phyloP scores from a whole-genome alignment of 1,140 invertebrate genomes.

The Drosophila yakuba region DNA sequence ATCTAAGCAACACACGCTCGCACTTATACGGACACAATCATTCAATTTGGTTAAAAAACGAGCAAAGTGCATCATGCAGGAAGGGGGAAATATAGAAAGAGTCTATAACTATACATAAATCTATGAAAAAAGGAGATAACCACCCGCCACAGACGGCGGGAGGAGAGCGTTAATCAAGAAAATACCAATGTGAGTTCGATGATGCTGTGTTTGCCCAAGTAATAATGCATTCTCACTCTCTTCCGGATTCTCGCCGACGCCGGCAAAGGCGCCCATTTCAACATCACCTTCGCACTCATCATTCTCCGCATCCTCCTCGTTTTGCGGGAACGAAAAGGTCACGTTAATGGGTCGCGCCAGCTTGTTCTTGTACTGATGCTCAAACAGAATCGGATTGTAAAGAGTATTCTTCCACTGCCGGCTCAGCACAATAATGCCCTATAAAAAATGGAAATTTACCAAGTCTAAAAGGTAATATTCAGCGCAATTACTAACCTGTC shows the following conservation, averaged over 20 bases:
- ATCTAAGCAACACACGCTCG: conserved; percentile 21
- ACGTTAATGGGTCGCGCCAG: conserved; percentile 93
- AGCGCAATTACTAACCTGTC: conserved; percentile 87
- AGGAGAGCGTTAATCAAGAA: conserved; percentile 83
- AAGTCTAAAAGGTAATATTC: background rate
- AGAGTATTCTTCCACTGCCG: conserved; percentile 98
- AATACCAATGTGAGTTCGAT: conserved; percentile 85
- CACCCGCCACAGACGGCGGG: conserved; percentile 40
- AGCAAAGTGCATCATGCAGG: conserved; percentile 44
- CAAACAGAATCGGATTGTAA: conserved; percentile 95
- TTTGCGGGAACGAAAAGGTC: conserved; percentile 93
- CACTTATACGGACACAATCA: conserved; percentile 9
- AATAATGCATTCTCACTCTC: conserved; percentile 85
- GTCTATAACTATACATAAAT: conserved; percentile 65
- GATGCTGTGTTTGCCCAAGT: conserved; percentile 85
- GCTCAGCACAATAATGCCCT: conserved; percentile 96
- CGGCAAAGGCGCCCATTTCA: conserved; percentile 80
- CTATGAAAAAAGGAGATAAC: conserved; percentile 65
- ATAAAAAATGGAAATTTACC: conserved; percentile 53
- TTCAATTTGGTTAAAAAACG: conserved; percentile 27
- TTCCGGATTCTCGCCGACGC: conserved; percentile 83
- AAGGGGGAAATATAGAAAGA: conserved; percentile 20
- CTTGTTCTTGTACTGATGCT: conserved; percentile 95
- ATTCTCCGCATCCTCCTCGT: conserved; percentile 88
- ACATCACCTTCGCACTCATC: conserved; percentile 84